Conservation (phyloP, 2,113 vertebrate genomes). For the Chiloscyllium plagiosum region DNA sequence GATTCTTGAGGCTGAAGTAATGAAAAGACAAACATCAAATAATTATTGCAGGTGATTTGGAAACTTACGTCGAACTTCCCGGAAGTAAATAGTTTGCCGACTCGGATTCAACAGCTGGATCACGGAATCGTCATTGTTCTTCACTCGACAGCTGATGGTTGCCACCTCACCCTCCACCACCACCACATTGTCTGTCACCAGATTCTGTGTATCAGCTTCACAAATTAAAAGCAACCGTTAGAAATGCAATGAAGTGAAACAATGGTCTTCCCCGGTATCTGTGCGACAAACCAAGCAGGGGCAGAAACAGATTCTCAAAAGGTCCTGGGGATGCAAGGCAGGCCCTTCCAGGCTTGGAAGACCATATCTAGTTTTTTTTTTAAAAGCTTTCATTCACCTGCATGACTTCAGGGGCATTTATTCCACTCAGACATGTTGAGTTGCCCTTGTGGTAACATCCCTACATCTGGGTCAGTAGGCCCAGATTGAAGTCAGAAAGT, state of each 20-base stretch:
- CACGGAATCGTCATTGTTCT: constrained; percentile 91
- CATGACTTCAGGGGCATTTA: neutral
- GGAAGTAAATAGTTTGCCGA: constrained; percentile 87
- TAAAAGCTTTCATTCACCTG: neutral
- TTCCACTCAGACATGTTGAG: neutral
- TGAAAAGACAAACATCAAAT: neutral
- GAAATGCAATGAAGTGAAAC: neutral
- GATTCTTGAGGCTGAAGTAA: no score
- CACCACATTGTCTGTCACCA: constrained; percentile 79
- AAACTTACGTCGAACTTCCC: constrained; percentile 88
- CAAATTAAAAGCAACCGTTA: neutral
- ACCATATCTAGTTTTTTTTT: neutral
- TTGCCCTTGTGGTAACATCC: no score
- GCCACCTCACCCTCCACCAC: constrained; percentile 71
- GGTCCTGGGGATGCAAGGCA: neutral
- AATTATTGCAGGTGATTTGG: neutral
- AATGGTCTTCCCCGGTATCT: neutral
- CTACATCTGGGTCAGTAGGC: no score
- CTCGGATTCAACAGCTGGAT: constrained; percentile 98
- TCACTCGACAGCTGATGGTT: constrained; percentile 75
- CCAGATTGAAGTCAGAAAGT: no score
- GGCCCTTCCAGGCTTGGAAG: neutral
- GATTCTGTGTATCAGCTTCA: constrained; percentile 71
- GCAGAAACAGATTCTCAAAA: neutral
- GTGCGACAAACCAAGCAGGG: neutral